Evolutionary conservation across 2,888 invertebrate species (phyloP), one percentile per base, ranked within the genome.

Genomic region (Timema podura): DNA sequence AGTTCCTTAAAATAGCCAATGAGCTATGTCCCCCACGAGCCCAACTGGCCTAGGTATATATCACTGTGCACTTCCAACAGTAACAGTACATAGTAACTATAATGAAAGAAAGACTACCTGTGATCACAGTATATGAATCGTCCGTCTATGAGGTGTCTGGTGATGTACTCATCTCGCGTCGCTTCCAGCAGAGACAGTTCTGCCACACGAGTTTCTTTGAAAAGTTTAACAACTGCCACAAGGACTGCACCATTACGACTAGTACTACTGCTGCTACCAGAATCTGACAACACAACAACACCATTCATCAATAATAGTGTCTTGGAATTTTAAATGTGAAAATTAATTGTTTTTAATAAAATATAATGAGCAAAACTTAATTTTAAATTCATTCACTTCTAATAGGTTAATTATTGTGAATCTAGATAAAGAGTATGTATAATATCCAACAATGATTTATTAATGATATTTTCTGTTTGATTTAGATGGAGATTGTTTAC

Each of bases 41-140:
- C 30, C 1, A 30, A 30, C 30, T 30, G 3, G 3, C 1, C 1
- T 1, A 30, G 1, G 30, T 30, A 30, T 30, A 30, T n/a, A n/a
- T n/a, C n/a, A n/a, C n/a, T n/a, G n/a, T n/a, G n/a, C n/a, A n/a
- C n/a, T n/a, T n/a, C n/a, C n/a, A n/a, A n/a, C n/a, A n/a, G n/a
- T n/a, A n/a, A n/a, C n/a, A n/a, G n/a, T n/a, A n/a, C n/a, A n/a
- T n/a, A n/a, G n/a, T n/a, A n/a, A n/a, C n/a, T n/a, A n/a, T n/a
- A n/a, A n/a, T n/a, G n/a, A n/a, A n/a, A n/a, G n/a, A n/a, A n/a
- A 30, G 30, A 30, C 30, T 74, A 83, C 83, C 83, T 82, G 79
- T 95, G 95, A 80, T 96, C 96, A 79, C 93, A 92, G 79, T 91
- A 93, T 67, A 95, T 89, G 75, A 96, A 95, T 65, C 91, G 87